Base-by-base conservation (phyloP, 2,113 vertebrate genomes). In the Tapirus terrestris region DNA sequence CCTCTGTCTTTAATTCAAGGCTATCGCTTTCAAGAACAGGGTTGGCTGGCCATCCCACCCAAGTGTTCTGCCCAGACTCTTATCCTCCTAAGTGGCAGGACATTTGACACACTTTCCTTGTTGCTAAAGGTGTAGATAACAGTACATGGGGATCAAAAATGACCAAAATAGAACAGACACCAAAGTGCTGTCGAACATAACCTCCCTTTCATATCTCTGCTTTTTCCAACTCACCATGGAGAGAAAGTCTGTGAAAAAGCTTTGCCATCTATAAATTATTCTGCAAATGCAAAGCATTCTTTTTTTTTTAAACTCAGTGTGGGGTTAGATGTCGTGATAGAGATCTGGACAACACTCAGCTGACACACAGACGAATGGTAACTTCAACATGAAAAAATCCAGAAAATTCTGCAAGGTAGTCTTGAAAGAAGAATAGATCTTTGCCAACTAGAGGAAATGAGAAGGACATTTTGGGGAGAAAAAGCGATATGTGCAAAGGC, bases 51-150 rank as follows among this genome's bases (percentile, higher is more conserved):
- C 79, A 67, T 36, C 65, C 25, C 83, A 45, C 58, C 43, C 67
- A 75, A 82, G 80, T 27, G 18, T 36, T 93, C 67, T 60, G 89
- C 68, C 89, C 83, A 77, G 80, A 51, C 45, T 51, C 68, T 84
- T 76, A 83, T 65, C 75, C 83, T 83, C 39, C 93, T 1, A 92
- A 81, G 76, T 95, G 89, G 93, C 79, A 96, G 98, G 94, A 75
- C 1, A 0, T 92, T 96, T 97, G 96, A 93, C 91, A 97, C 95
- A 96, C 51, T 98, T 92, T 93, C 88, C 96, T 87, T 90, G 58
- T 72, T 94, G 83, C 43, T 81, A 94, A 97, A 93, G 83, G 92
- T 94, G 33, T 27, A 92, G 89, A 97, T 92, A 96, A 95, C 58
- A 63, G 92, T 76, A 72, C 53, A 29, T 1, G 16, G 33, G 77